Conservation (phyloP, 1,140 invertebrate species). For the Eciton burchellii region DNA sequence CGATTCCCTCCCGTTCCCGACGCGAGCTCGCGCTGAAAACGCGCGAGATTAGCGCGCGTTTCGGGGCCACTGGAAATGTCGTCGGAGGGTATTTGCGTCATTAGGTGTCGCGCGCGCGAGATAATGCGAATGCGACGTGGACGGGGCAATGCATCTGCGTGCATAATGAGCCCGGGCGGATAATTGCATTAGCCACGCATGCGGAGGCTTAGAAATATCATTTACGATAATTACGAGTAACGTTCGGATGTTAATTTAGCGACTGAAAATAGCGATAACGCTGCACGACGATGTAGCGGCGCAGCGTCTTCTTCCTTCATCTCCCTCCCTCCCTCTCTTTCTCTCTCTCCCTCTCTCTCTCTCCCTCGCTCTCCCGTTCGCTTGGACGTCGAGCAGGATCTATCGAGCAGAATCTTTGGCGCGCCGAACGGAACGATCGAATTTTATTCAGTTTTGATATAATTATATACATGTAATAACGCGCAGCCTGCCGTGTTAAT, state of each 20-base stretch:
- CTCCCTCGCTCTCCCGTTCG: neutral
- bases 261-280: neutral
- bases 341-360: neutral
- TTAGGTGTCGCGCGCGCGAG: neutral
- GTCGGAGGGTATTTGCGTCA: neutral
- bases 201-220: neutral
- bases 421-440: neutral
- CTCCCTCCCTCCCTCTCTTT: neutral
- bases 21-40: neutral
- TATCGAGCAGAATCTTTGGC: too few species aligned
- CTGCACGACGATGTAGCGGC: too few species aligned
- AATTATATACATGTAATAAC: neutral
- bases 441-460: neutral
- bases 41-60: slow-evolving; percentile 26
- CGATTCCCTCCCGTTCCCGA: too few species aligned
- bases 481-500: slow-evolving; percentile 40
- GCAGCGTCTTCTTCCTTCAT: too few species aligned
- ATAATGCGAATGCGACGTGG: slow-evolving; percentile 7
- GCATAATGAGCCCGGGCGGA: neutral
- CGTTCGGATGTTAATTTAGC: neutral
- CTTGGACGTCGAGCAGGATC: too few species aligned
- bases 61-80: neutral
- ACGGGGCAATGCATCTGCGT: slow-evolving; percentile 7
- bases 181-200: neutral
- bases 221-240: slow-evolving; percentile 17